Evolutionary conservation across 2,888 invertebrate species (phyloP).

Genomic region (Urechis unicinctus): DNA sequence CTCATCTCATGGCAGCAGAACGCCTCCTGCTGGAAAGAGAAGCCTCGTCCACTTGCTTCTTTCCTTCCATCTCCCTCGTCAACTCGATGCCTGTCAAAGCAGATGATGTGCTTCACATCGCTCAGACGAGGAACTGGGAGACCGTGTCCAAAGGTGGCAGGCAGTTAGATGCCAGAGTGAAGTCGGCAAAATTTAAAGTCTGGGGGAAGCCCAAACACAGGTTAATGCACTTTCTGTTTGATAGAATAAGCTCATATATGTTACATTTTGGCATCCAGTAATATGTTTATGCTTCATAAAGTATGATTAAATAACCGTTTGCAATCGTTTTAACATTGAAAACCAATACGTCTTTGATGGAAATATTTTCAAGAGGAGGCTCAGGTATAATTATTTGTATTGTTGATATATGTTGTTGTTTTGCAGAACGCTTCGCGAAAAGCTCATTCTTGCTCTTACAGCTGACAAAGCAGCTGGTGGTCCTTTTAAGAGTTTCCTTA

Average conservation of each 20-base stretch:
- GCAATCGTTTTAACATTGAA: too few relatives aligned
- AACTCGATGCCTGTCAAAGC: conserved; percentile 45
- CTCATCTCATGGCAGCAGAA: background rate
- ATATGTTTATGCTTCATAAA: too few relatives aligned
- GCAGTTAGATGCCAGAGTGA: conserved; percentile 30
- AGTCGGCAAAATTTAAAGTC: conserved; percentile 28
- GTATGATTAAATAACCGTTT: too few relatives aligned
- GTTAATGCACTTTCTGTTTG: too few relatives aligned
- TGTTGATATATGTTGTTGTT: background rate
- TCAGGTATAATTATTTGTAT: too few relatives aligned
- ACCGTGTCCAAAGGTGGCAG: conserved; percentile 32
- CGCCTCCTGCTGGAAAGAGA: background rate
- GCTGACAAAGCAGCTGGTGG: conserved; percentile 44
- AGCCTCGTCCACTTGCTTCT: conserved; percentile 6
- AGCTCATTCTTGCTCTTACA: conserved; percentile 37
- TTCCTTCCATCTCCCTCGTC: conserved; percentile 36
- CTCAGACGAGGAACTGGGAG: conserved; percentile 34
- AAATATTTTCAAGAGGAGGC: too few relatives aligned
- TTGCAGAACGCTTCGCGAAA: conserved; percentile 31
- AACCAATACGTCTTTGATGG: too few relatives aligned
- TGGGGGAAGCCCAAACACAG: background rate
- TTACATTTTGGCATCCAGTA: background rate
- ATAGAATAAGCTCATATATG: background rate
- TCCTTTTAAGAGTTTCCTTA: conserved; percentile 40
- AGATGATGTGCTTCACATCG: conserved; percentile 37